Conservation (phyloP, 2,888 invertebrate species). For the Nasonovia ribisnigri region DNA sequence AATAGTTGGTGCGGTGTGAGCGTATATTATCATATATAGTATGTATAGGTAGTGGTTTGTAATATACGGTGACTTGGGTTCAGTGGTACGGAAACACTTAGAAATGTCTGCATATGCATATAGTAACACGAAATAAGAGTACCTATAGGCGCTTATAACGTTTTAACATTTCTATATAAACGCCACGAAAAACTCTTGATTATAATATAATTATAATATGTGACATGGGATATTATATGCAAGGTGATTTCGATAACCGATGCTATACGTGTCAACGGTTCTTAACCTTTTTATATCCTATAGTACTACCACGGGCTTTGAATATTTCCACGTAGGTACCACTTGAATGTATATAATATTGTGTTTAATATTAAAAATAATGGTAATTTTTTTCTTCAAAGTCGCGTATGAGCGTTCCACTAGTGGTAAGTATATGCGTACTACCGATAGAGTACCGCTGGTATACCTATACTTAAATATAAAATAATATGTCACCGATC, state of each 20-base stretch:
- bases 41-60: neutral
- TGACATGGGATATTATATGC: neutral
- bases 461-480: neutral
- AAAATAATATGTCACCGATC: too few species aligned
- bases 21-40: neutral
- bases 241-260: neutral
- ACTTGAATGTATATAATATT: neutral
- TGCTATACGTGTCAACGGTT: neutral
- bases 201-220: neutral
- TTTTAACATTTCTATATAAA: neutral
- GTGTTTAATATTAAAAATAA: neutral
- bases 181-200: neutral
- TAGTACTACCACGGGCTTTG: neutral
- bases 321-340: too few species aligned
- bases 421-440: neutral
- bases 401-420: neutral
- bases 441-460: neutral
- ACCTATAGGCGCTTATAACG: too few species aligned
- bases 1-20: neutral
- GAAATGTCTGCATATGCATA: neutral
- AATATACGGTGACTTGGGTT: neutral
- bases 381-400: neutral
- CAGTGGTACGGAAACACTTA: neutral
- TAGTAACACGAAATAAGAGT: neutral
- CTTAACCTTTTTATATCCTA: neutral